Evolutionary conservation across 1,140 invertebrate species (phyloP), one percentile per base, ranked within the genome.

Genomic region (Muscidifurax raptorellus): DNA sequence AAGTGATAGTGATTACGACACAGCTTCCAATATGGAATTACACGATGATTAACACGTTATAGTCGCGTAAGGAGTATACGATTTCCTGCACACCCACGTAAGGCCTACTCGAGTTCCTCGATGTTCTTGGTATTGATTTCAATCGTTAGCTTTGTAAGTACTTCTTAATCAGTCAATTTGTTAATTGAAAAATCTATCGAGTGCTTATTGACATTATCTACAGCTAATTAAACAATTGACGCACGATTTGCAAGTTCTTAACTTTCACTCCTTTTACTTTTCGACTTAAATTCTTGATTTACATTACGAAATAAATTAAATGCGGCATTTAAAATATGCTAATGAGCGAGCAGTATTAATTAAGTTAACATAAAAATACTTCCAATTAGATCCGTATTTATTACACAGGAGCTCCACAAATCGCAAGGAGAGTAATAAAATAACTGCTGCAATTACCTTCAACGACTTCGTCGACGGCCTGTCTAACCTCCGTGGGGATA

Each of bases 401-500:
- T 22, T 59, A 18, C 7, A n/a, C 18, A 6, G 2, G 18, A 2
- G 5, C 2, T 59, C 67, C 67, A 28, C 12, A 15, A 32, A 71
- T 13, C 4, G 25, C 12, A 40, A 74, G 27, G 22, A 74, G 4
- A n/a, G 5, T 28, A 44, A 27, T 47, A 77, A 59, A 52, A 85
- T 30, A 32, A 66, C 9, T n/a, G 22, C 2, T 12, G 12, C 10
- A 40, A n/a, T 91, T 90, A 94, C 94, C 95, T 93, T 95, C 95
- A 81, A 94, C 93, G 59, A 94, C 90, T 85, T 95, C 93, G 74
- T 95, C 92, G 67, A 93, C 92, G 18, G 94, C 93, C 87, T 94
- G 91, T 72, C 92, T 94, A 79, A 95, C 88, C 78, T 94, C 93
- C 40, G 90, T 66, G 9, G 93, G 92, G 12, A 94, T 90, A 2